These are phyloP conservation scores for Xenopus laevis DNA, from an alignment of 2,113 vertebrate genomes.

Conservation along the genomic window DNA sequence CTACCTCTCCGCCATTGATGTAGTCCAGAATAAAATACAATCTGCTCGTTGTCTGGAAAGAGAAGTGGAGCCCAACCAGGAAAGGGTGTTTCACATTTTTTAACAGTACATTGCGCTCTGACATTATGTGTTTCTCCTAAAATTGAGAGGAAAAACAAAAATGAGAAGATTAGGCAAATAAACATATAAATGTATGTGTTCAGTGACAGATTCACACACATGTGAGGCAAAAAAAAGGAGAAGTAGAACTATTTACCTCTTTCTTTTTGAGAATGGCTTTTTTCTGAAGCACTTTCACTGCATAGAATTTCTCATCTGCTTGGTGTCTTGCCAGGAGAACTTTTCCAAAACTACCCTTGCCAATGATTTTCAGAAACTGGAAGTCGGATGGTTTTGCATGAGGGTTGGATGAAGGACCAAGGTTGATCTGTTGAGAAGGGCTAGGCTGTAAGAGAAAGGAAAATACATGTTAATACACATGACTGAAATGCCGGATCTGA, in stretches of 20 bases:
- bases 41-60: constrained; percentile 95
- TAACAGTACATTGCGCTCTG: constrained; percentile 90
- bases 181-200: too few relatives aligned
- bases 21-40: constrained; percentile 95
- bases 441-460: constrained; percentile 73
- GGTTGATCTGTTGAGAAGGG: constrained; percentile 95
- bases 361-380: constrained; percentile 96
- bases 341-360: constrained; percentile 97
- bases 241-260: constrained; percentile 70
- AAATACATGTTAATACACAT: too few relatives aligned
- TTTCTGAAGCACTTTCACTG: constrained; percentile 96
- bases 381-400: constrained; percentile 96
- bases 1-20: constrained; percentile 98
- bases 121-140: constrained; percentile 98
- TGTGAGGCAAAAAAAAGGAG: neutral
- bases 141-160: constrained; percentile 9
- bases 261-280: constrained; percentile 98
- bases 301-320: constrained; percentile 90
- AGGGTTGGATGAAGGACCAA: constrained; percentile 94
- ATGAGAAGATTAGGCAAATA: neutral
- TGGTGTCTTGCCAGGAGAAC: constrained; percentile 91
- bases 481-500: too few relatives aligned
- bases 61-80: constrained; percentile 94
- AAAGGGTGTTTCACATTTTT: constrained; percentile 98
- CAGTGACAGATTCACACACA: too few relatives aligned